These are phyloP conservation scores for Machimus atricapillus DNA, from an alignment of 2,888 invertebrate genomes.

Conservation along the genomic window DNA sequence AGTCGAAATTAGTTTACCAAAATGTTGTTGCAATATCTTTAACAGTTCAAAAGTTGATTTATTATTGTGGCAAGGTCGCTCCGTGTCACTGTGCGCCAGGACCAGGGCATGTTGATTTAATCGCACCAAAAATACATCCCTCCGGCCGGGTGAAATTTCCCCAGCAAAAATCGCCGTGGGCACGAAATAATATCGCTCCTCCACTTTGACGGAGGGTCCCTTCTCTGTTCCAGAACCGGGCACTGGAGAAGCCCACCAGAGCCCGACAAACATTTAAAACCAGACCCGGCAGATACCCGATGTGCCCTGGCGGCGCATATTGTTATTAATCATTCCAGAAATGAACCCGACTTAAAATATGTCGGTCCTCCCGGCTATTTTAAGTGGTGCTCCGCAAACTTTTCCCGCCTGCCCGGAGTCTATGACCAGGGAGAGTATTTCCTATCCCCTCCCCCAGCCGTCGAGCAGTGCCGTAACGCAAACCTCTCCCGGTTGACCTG, in stretches of 20 bases:
- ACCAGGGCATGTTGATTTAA: not conserved
- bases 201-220: too few species aligned
- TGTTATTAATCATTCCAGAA: slow-evolving; percentile 8
- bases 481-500: not conserved
- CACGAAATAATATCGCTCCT: not conserved
- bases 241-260: not conserved
- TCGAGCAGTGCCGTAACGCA: not conserved
- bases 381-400: not conserved
- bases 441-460: not conserved
- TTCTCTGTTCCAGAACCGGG: not conserved
- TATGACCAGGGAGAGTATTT: not conserved
- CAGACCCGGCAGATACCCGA: not conserved
- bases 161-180: not conserved
- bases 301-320: not conserved
- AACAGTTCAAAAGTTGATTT: too few species aligned
- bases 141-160: not conserved
- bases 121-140: not conserved
- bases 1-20: too few species aligned
- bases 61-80: too few species aligned
- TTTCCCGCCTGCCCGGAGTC: not conserved
- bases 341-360: slow-evolving; percentile 6
- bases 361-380: not conserved
- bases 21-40: too few species aligned
- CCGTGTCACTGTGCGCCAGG: too few species aligned
- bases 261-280: not conserved